These are phyloP conservation scores for Tetragonula clypearis DNA, from an alignment of 1,140 invertebrate genomes.

Conservation along the genomic window DNA sequence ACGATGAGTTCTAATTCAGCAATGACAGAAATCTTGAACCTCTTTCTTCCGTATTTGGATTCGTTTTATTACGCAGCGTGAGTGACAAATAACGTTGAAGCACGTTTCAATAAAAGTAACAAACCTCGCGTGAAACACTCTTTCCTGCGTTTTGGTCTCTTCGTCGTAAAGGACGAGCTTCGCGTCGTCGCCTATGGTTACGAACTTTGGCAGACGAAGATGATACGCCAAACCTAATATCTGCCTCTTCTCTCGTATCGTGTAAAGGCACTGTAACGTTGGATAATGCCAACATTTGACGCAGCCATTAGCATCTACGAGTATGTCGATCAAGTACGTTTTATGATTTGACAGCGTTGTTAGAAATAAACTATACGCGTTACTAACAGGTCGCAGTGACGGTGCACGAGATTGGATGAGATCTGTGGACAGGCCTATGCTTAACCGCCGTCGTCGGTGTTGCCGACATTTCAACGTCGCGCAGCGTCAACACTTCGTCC, in stretches of 20 bases:
- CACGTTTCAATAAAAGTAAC: background rate
- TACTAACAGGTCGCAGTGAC: conserved; percentile 83
- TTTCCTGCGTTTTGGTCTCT: conserved; percentile 83
- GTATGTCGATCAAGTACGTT: background rate
- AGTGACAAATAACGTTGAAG: background rate
- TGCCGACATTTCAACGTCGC: conserved; percentile 82
- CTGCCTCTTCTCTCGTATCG: conserved; percentile 84
- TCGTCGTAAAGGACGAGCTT: conserved; percentile 85
- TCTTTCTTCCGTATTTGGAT: background rate
- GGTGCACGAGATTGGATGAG: conserved; percentile 82
- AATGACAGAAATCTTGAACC: too few relatives aligned
- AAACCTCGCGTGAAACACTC: conserved; percentile 83
- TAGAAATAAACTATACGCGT: background rate
- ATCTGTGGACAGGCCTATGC: conserved; percentile 82
- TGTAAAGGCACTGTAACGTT: conserved; percentile 83
- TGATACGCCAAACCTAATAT: conserved; percentile 84
- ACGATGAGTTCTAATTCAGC: background rate
- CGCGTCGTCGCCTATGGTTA: conserved; percentile 84
- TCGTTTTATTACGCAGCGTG: background rate
- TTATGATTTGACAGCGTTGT: background rate
- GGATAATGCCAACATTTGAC: conserved; percentile 86
- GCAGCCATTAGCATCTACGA: conserved; percentile 83
- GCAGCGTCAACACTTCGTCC: conserved; percentile 75
- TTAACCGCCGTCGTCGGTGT: conserved; percentile 83
- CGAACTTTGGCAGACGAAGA: conserved; percentile 83